Evolutionary conservation across 2,797 vertebrate genomes (phyloP), one percentile per base, ranked within the genome.

Genomic region (Dipus sagitta): DNA sequence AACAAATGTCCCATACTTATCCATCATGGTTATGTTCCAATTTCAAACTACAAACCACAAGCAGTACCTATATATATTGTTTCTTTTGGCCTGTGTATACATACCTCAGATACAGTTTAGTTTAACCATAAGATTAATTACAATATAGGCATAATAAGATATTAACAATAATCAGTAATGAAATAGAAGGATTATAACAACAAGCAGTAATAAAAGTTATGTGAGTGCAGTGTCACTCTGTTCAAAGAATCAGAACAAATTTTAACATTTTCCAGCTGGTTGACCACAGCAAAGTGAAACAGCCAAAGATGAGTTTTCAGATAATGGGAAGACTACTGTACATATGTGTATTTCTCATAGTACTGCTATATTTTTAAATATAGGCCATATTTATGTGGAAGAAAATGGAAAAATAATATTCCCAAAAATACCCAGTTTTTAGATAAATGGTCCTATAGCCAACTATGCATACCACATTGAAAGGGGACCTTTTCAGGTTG

Each of bases 391-490:
- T 89, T 70, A 68, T 74, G 78, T 87, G 32, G 28, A n/a, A 93
- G 23, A 92, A 94, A 30, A 67, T 7, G 15, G 42, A 28, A 30
- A 90, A 94, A 68, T 75, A 90, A 72, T 38, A 93, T 7, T 90
- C 26, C 60, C 85, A 70, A 32, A 94, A 83, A 81, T 28, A 85
- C 20, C 58, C 32, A 74, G 17, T 84, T 26, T 38, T 93, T 81
- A 79, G 58, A 83, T 76, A 28, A 79, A 88, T 68, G 82, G 54
- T 58, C 34, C 80, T 54, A 71, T n/a, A 42, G 84, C 71, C 88
- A 96, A 79, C 78, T 6, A 81, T 82, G 34, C 15, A 93, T 83
- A 72, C 74, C 86, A 91, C 58, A 92, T 65, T 84, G 65, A 87
- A 91, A 93, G 30, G 54, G 75, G 47, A 68, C 26, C 42, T 20